Conservation (phyloP, 2,797 vertebrate species). For the Enteromius trimaculatus region DNA sequence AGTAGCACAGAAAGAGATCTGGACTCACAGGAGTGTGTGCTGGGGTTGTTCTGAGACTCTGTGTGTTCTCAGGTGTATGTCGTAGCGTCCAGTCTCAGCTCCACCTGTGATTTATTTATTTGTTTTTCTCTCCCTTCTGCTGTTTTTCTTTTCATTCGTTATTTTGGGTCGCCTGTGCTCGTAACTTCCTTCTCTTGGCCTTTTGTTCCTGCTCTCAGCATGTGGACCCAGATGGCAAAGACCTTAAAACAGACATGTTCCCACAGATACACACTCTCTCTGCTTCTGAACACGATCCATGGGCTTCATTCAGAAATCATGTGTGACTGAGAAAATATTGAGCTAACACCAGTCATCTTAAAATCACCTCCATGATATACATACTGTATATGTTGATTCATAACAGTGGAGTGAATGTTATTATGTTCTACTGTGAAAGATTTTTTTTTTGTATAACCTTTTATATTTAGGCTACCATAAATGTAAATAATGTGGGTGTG, state of each 20-base stretch:
- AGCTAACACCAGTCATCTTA: neutral
- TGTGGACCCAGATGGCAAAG: slow-evolving; percentile 46
- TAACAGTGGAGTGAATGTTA: neutral
- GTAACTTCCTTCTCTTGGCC: slow-evolving; percentile 47
- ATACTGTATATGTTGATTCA: neutral
- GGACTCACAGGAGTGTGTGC: slow-evolving; percentile 3
- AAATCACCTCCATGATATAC: neutral
- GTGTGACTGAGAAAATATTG: slow-evolving; percentile 1
- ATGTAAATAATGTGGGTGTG: too few species aligned
- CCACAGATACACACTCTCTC: slow-evolving; percentile 36
- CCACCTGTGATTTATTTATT: slow-evolving; percentile 42
- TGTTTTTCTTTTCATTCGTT: slow-evolving; percentile 46
- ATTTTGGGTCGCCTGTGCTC: slow-evolving; percentile 37
- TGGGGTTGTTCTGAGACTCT: slow-evolving; percentile 8
- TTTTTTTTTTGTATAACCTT: too few species aligned
- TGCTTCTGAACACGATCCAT: slow-evolving; percentile 1
- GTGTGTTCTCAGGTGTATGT: slow-evolving; percentile 46
- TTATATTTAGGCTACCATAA: too few species aligned
- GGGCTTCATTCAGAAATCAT: slow-evolving; percentile 12
- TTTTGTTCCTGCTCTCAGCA: slow-evolving; percentile 49
- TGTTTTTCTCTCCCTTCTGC: slow-evolving; percentile 42
- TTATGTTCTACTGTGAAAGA: too few species aligned
- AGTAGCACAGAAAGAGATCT: slow-evolving; percentile 15
- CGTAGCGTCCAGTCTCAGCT: slow-evolving; percentile 7
- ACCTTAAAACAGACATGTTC: slow-evolving; percentile 41